Base-by-base conservation (phyloP, 2,113 vertebrate genomes). In the Puma concolor region DNA sequence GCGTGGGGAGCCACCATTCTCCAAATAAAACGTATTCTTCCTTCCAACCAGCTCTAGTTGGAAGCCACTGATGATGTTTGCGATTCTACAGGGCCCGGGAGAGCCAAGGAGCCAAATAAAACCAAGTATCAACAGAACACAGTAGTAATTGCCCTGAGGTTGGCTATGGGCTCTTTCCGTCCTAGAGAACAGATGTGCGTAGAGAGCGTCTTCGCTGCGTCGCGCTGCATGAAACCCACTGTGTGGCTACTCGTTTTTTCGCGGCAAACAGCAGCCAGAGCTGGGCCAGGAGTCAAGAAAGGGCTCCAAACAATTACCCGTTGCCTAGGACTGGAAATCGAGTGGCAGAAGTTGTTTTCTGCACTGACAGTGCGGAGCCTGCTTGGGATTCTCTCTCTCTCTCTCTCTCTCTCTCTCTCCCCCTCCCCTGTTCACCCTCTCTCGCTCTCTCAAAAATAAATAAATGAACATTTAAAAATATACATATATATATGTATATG, bases 11-110 rank as follows among this genome's bases (percentile, higher is more conserved):
- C 15, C 44, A 36, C 60, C 2, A 4, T 50, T 69, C 74, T 60
- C 76, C 64, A 38, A 67, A 63, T 74, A 71, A 87, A 97, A 82
- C 50, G 17, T 48, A 3, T 44, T 69, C 63, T 88, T 93, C 69
- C 90, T 95, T 91, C 2, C 4, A 88, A 82, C 88, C 7, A 48
- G 60, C 64, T 96, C 38, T 72, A 29, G 7, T 97, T 60, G 33
- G 44, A 87, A 96, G 67, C 63, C 31, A 89, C 41, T 67, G 92
- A 69, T 97, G 88, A 41, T 57, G 67, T 77, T 83, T 79, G 36
- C 31, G 5, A 81, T 74, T 95, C 94, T 60, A 96, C 27, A 86
- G 54, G 79, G 33, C 60, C 83, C 44, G 88, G 29, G 66, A 95
- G 88, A 81, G 54, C 36, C 6, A 25, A 79, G 57, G 25, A 82